Conservation (phyloP, 2,888 invertebrate genomes). For the Synergus japonicus region DNA sequence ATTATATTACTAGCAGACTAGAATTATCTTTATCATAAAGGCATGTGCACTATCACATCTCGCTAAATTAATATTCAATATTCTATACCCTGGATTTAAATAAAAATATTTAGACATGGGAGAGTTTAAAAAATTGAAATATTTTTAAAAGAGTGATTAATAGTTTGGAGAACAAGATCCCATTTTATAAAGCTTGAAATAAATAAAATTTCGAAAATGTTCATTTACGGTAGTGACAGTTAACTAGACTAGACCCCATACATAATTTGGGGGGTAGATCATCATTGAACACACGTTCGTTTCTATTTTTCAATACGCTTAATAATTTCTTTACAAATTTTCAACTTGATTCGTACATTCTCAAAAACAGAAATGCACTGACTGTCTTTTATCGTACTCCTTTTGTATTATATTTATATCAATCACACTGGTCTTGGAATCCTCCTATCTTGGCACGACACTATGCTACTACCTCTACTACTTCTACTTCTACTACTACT, state of each 20-base stretch:
- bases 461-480: slow-evolving; percentile 72
- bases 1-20: background rate
- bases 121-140: background rate
- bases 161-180: too few relatives aligned
- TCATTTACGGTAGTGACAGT: background rate
- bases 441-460: slow-evolving; percentile 77
- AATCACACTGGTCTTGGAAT: slow-evolving; percentile 78
- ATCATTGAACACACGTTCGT: slow-evolving; percentile 42
- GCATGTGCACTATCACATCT: slow-evolving; percentile 28
- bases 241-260: background rate
- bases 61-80: background rate
- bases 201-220: background rate
- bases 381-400: slow-evolving; percentile 77
- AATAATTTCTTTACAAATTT: slow-evolving; percentile 51
- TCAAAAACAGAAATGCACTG: slow-evolving; percentile 70
- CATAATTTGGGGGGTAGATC: background rate
- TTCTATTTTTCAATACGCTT: slow-evolving; percentile 50
- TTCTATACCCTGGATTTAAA: too few relatives aligned
- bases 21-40: slow-evolving; percentile 1
- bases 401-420: slow-evolving; percentile 78
- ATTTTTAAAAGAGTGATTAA: background rate
- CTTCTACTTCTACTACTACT: slow-evolving; percentile 70
- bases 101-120: too few relatives aligned
- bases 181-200: too few relatives aligned
- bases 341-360: slow-evolving; percentile 53